These are phyloP conservation scores for Ischnus inquisitorius DNA, from an alignment of 2,888 invertebrate genomes.

Conservation along the genomic window DNA sequence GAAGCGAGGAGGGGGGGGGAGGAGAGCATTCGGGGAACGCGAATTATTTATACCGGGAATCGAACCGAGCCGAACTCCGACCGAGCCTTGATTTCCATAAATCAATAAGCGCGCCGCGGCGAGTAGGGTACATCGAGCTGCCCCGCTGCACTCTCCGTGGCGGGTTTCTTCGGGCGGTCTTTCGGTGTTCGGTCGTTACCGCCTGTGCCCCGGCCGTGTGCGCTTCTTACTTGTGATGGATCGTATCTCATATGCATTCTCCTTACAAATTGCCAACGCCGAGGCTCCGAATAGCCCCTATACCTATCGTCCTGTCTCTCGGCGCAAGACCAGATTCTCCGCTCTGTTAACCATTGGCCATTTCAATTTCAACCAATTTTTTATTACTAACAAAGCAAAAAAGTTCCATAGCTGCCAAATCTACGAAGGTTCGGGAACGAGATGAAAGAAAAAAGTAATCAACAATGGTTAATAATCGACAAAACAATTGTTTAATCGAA, in stretches of 20 bases:
- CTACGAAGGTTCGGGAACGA: no score
- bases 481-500: no score
- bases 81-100: constrained; percentile 79
- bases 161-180: constrained; percentile 70
- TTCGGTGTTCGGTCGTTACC: constrained; percentile 71
- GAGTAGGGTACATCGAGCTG: constrained; percentile 65
- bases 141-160: constrained; percentile 40
- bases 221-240: constrained; percentile 74
- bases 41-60: constrained; percentile 75
- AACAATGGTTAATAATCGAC: no score
- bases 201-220: constrained; percentile 66
- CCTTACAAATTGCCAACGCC: constrained; percentile 76
- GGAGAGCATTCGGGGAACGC: constrained; percentile 71
- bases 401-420: no score
- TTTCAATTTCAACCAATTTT: constrained; percentile 20
- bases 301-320: constrained; percentile 57
- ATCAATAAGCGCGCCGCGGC: constrained; percentile 75
- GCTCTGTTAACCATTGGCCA: constrained; percentile 2
- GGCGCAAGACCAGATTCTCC: constrained; percentile 11
- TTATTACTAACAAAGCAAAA: no score
- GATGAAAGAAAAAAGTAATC: no score
- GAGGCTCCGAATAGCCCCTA: constrained; percentile 64
- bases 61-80: constrained; percentile 72
- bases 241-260: constrained; percentile 77
- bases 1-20: constrained; percentile 20